Conservation (phyloP, 2,888 invertebrate species). For the Pherbina coryleti region DNA sequence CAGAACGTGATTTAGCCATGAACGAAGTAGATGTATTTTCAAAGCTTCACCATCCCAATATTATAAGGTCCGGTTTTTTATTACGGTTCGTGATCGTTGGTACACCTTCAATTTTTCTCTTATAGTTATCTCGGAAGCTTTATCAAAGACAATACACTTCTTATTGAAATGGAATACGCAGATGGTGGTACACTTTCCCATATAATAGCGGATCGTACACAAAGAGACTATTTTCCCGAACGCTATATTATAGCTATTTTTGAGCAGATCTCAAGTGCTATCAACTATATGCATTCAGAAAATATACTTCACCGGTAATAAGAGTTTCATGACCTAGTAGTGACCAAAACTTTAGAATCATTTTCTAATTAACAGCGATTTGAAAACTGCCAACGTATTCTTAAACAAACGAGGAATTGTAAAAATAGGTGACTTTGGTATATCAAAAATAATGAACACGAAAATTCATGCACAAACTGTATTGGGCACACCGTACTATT, state of each 20-base stretch:
- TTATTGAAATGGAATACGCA: constrained; percentile 86
- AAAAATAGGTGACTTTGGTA: constrained; percentile 83
- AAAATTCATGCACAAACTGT: constrained; percentile 77
- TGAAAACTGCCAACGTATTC: constrained; percentile 82
- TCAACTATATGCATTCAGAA: constrained; percentile 79
- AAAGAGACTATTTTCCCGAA: constrained; percentile 72
- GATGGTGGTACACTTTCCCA: constrained; percentile 81
- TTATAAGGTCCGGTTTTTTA: constrained; percentile 71
- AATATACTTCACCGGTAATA: constrained; percentile 74
- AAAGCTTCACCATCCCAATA: constrained; percentile 80
- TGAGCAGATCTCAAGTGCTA: constrained; percentile 78
- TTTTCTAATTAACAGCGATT: constrained; percentile 71
- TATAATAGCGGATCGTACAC: constrained; percentile 72
- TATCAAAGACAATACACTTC: constrained; percentile 77
- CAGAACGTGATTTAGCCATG: constrained; percentile 77
- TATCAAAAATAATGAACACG: constrained; percentile 80
- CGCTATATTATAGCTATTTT: constrained; percentile 75
- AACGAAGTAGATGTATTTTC: constrained; percentile 80
- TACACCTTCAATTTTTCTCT: not conserved
- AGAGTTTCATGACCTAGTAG: not conserved
- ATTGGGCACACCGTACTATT: constrained; percentile 81
- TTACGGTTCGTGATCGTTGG: not conserved
- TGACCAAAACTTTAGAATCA: not conserved
- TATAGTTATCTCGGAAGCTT: constrained; percentile 82
- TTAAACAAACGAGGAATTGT: constrained; percentile 76